phyloP scores from a whole-genome alignment of 2,888 invertebrate species.

The Scaptomyza flava region DNA sequence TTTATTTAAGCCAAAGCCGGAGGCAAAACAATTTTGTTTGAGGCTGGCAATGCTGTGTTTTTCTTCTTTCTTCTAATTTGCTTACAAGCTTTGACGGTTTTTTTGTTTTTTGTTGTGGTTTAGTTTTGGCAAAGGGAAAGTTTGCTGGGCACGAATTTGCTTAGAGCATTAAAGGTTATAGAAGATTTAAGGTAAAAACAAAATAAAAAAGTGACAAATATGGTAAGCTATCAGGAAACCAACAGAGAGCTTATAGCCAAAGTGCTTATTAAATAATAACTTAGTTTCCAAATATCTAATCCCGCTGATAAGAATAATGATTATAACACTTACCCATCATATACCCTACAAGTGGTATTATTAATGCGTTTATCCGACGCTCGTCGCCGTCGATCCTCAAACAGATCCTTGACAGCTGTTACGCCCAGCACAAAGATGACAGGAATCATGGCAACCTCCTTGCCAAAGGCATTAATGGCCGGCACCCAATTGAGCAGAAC shows the following conservation, averaged over 20 bases:
- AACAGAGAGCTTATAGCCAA: too few relatives aligned
- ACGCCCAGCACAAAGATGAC: conserved; percentile 97
- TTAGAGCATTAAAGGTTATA: conserved; percentile 9
- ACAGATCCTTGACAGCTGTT: conserved; percentile 97
- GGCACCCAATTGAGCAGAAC: conserved; percentile 98
- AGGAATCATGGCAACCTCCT: conserved; percentile 97
- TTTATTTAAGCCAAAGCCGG: not conserved
- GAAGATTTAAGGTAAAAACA: not conserved
- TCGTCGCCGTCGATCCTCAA: conserved; percentile 95
- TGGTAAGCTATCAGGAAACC: not conserved
- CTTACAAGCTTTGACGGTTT: not conserved
- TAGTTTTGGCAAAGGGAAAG: conserved; percentile 43
- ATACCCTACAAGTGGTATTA: conserved; percentile 95
- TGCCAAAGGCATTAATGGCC: conserved; percentile 96
- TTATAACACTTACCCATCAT: conserved; percentile 90
- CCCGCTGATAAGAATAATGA: too few relatives aligned
- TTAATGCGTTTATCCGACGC: conserved; percentile 97
- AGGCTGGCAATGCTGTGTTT: conserved; percentile 14
- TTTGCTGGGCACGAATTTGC: conserved; percentile 8
- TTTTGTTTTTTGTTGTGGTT: conserved; percentile 23
- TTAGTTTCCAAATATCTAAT: too few relatives aligned
- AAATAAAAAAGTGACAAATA: conserved; percentile 7
- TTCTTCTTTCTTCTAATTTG: conserved; percentile 9
- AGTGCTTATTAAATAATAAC: too few relatives aligned
- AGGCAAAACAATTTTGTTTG: not conserved